phyloP scores from a whole-genome alignment of 2,113 vertebrate species.

The Oreochromis tanganicae region DNA sequence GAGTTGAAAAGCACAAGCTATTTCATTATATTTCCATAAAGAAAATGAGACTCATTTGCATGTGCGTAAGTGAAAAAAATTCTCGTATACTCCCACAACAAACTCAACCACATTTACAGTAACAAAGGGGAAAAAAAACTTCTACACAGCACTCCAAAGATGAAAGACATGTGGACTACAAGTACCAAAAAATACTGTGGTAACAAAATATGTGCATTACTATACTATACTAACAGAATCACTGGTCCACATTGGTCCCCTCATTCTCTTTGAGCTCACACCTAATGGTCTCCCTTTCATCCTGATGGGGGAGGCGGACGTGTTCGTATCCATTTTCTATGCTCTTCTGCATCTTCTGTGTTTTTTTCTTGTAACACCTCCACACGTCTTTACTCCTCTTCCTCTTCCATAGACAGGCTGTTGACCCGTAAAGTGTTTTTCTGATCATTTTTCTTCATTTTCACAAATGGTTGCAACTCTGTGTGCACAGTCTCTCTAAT shows the following conservation, averaged over 20 bases:
- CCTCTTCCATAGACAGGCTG: neutral
- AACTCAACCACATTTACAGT: neutral
- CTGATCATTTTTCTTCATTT: neutral
- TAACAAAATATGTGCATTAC: neutral
- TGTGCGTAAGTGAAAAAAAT: neutral
- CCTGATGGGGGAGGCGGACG: neutral
- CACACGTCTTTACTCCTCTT: neutral
- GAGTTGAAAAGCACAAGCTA: neutral
- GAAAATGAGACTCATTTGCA: neutral
- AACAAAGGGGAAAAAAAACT: neutral
- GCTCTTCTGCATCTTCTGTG: neutral
- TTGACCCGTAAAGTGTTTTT: neutral
- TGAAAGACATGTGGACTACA: neutral
- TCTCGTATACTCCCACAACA: neutral
- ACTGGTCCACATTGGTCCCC: neutral
- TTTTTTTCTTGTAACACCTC: neutral
- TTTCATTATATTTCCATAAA: neutral
- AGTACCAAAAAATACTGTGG: neutral
- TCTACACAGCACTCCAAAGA: neutral
- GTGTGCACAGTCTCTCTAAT: neutral
- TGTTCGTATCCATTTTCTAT: neutral
- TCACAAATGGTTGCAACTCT: neutral
- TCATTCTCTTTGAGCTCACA: neutral
- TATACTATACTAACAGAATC: neutral
- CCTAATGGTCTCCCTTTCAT: neutral